Base-by-base conservation (phyloP, 2,888 invertebrate species). In the Merodon equestris region DNA sequence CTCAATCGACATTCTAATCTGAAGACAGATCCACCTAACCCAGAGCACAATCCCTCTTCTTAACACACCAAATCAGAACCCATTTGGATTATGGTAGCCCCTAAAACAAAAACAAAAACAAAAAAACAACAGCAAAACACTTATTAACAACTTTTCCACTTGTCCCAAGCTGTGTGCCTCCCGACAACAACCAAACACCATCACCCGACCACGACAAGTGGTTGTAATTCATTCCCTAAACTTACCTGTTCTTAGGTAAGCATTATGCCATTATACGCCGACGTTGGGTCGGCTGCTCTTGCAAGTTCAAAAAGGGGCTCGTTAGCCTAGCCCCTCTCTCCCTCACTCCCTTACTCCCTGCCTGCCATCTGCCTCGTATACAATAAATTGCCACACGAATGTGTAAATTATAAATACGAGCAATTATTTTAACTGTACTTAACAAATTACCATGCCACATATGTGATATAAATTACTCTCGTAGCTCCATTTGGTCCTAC, bases 391-490 rank as follows among this genome's bases (percentile, higher is more conserved):
- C 84, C 84, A 84, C 84, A 86, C 85, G 86, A 87, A 87, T 87
- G 88, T 88, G 87, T 88, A 88, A 88, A 88, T 88, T 88, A 88
- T 88, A 88, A 88, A 88, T 88, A 87, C 88, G 86, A 87, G 88
- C 88, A 88, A 88, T 88, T 88, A 88, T 88, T 88, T 88, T 88
- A 88, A 88, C 88, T 88, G 87, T 88, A 88, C 88, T 88, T 88
- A 88, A 88, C 88, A 88, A 88, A 88, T 88, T 88, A 88, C 88
- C 87, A 86, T 88, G 87, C 86, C 88, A 87, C 88, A 88, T 88
- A 87, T 88, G 88, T 86, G 86, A 76, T 82, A 83, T 84, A 83
- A 84, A 84, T 83, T 81, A 82, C 81, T 40, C 18, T 48, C 44
- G 60, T 18, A 66, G 61, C 56, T 56, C 61, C 56, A 48, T 57